phyloP scores from a whole-genome alignment of 2,797 vertebrate species.

The Thripadectes ignobilis region DNA sequence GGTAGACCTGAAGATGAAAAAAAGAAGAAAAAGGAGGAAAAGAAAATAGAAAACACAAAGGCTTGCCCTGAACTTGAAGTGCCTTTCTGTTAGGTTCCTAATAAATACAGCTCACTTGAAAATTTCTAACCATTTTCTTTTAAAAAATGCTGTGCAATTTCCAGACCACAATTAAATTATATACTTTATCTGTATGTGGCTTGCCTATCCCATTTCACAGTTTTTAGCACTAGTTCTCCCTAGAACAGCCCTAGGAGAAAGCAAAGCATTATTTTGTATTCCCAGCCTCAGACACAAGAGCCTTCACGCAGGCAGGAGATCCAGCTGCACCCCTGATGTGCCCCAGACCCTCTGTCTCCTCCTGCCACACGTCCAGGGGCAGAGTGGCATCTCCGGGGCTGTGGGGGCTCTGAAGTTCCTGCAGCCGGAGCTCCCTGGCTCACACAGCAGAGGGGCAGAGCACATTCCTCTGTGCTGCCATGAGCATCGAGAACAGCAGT shows the following conservation, averaged over 20 bases:
- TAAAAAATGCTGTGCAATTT: neutral
- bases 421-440: neutral
- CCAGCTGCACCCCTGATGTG: neutral
- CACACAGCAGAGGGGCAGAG: rapidly evolving
- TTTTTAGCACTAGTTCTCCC: neutral
- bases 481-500: neutral
- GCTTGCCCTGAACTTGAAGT: neutral
- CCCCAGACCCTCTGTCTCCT: neutral
- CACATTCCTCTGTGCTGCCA: neutral
- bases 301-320: neutral
- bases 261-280: rapidly evolving
- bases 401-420: rapidly evolving
- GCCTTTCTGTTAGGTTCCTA: neutral
- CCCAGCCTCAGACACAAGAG: neutral
- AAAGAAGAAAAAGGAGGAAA: neutral
- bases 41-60: neutral
- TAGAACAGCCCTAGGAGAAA: neutral
- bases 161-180: neutral
- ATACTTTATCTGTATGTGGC: neutral
- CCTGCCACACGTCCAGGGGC: rapidly evolving
- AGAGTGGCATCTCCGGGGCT: neutral
- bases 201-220: neutral
- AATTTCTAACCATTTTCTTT: neutral
- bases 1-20: neutral
- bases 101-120: neutral